These are phyloP conservation scores for Drosophila lacicola DNA, from an alignment of 2,888 invertebrate species.

Conservation along the genomic window DNA sequence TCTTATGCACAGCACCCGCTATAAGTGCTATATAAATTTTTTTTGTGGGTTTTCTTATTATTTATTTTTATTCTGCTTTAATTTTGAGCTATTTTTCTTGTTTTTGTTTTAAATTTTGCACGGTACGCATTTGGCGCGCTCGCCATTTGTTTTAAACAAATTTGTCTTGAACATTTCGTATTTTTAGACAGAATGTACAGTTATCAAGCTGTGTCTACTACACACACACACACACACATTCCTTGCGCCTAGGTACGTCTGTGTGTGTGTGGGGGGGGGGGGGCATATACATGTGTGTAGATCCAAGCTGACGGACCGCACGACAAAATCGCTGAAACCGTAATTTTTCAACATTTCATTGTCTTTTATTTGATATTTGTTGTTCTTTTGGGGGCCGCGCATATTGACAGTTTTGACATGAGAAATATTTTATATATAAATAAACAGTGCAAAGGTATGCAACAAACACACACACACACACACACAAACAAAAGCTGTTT, in stretches of 20 bases:
- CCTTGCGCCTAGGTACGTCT: constrained; percentile 32
- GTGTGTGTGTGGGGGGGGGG: constrained; percentile 15
- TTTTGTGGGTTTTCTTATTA: neutral
- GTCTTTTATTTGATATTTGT: constrained; percentile 39
- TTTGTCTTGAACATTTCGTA: constrained; percentile 59
- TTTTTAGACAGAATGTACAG: constrained; percentile 68
- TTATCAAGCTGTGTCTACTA: constrained; percentile 55
- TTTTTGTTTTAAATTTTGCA: constrained; percentile 32
- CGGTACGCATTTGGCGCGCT: constrained; percentile 42
- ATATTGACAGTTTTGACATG: constrained; percentile 78
- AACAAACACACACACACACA: constrained; percentile 15
- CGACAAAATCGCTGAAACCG: constrained; percentile 48
- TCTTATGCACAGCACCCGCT: constrained; percentile 30
- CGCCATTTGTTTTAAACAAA: constrained; percentile 69
- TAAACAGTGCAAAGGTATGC: constrained; percentile 6
- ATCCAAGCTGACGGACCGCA: constrained; percentile 17
- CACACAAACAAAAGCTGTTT: constrained; percentile 3
- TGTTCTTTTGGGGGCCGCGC: constrained; percentile 15
- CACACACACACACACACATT: constrained; percentile 19
- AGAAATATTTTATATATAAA: constrained; percentile 36
- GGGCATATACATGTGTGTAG: no score
- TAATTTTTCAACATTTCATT: constrained; percentile 60
- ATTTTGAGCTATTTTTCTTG: neutral
- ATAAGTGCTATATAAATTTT: constrained; percentile 2
- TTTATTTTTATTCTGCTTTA: constrained; percentile 19